Percentiles rank a stretch among this genome's conserved stretches.
These are phyloP conservation scores for Gila robusta DNA, from an alignment of 2,797 vertebrate genomes.

Conservation along the genomic window DNA sequence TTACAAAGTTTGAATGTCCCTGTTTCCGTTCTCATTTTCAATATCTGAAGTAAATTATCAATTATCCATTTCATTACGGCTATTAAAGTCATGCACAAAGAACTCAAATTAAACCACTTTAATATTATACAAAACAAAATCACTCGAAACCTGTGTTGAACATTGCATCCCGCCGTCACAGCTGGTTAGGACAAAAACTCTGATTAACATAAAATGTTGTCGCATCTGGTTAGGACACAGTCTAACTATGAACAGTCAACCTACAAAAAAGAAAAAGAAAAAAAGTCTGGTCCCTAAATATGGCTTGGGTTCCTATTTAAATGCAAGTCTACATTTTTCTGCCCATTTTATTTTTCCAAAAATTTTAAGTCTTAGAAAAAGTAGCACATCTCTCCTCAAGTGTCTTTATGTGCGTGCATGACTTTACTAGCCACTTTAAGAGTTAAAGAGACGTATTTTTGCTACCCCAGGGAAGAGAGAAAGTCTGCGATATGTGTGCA, in stretches of 20 bases:
- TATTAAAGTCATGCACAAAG: not conserved
- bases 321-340: not conserved
- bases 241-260: not conserved
- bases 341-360: not conserved
- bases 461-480: not conserved
- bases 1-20: not conserved
- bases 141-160: not conserved
- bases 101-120: not conserved
- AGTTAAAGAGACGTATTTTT: constrained; percentile 29
- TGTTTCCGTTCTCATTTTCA: not conserved
- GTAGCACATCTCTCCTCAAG: not conserved
- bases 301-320: not conserved
- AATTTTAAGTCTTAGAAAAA: not conserved
- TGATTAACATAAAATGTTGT: not conserved
- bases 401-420: not conserved
- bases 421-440: not conserved
- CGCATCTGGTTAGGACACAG: not conserved
- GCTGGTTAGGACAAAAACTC: not conserved
- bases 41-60: not conserved
- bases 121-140: not conserved
- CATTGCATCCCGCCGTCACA: not conserved
- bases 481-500: constrained; percentile 9
- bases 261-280: not conserved
- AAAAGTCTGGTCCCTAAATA: not conserved
- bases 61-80: not conserved